A percentile compares a stretch with the other conserved stretches of the same genome.
These are phyloP conservation scores for Callinectes sapidus DNA, from an alignment of 2,888 invertebrate genomes.

Conservation along the genomic window DNA sequence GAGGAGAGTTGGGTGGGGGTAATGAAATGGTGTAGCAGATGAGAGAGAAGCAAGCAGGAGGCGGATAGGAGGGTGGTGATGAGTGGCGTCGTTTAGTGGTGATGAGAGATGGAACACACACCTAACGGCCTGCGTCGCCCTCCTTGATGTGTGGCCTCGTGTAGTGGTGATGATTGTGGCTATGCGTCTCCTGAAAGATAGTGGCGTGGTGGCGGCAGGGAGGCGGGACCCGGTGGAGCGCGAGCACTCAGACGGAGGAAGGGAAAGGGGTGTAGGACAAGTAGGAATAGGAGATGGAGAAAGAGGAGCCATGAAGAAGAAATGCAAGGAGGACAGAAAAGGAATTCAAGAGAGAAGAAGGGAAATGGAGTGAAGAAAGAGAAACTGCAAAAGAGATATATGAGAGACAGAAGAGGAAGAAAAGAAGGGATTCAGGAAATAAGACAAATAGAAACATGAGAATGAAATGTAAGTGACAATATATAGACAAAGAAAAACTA, in stretches of 20 bases:
- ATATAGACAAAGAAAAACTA: no score
- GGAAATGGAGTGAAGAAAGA: background rate
- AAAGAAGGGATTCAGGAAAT: no score
- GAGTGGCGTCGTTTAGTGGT: slow-evolving; percentile 27
- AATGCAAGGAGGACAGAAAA: background rate
- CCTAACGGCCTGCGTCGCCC: slow-evolving; percentile 19
- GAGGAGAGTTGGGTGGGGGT: no score
- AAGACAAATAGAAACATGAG: no score
- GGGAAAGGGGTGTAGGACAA: background rate
- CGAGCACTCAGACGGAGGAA: background rate
- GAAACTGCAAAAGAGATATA: no score
- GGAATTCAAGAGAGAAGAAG: background rate
- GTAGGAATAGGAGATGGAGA: background rate
- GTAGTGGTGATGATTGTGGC: slow-evolving; percentile 29
- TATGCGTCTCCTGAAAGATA: slow-evolving; percentile 1
- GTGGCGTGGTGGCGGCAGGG: slow-evolving; percentile 1
- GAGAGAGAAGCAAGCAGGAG: slow-evolving; percentile 2
- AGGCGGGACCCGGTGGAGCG: background rate
- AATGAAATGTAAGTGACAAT: no score
- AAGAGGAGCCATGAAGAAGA: background rate
- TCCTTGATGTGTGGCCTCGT: slow-evolving; percentile 9
- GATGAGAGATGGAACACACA: slow-evolving; percentile 31
- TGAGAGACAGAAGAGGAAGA: no score
- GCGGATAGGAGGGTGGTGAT: slow-evolving; percentile 5
- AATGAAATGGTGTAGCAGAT: no score